Evolutionary conservation across 2,797 vertebrate species (phyloP).

Genomic region (Rhinatrema bivittatum): DNA sequence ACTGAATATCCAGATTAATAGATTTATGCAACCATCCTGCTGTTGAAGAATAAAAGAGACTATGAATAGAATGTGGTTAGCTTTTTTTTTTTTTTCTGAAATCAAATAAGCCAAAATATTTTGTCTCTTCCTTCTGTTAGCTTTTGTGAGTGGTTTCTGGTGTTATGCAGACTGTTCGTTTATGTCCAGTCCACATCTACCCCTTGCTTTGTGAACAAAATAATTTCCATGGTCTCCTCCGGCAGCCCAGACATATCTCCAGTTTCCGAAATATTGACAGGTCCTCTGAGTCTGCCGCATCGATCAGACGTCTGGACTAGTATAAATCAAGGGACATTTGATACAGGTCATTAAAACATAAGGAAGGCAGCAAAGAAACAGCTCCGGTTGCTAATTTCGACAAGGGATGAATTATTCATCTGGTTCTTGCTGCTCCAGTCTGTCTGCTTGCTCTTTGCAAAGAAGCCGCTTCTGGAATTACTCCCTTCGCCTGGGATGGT

Average conservation of each 20-base stretch:
- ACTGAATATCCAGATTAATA: too few species aligned
- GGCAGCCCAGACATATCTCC: too few species aligned
- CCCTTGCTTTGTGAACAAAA: constrained; percentile 24
- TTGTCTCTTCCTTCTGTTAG: too few species aligned
- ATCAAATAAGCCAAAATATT: too few species aligned
- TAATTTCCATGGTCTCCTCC: constrained; percentile 48
- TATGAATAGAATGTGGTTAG: too few species aligned
- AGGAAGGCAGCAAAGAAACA: constrained; percentile 56
- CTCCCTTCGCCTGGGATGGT: constrained; percentile 8
- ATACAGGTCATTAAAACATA: constrained; percentile 87
- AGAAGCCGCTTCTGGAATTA: constrained; percentile 36
- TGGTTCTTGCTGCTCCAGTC: constrained; percentile 60
- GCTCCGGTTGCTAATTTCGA: constrained; percentile 78
- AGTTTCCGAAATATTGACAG: too few species aligned
- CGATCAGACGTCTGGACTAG: constrained; percentile 64
- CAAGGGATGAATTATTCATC: constrained; percentile 80
- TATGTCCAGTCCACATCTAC: constrained; percentile 35
- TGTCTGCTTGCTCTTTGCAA: constrained; percentile 50
- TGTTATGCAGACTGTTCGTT: too few species aligned
- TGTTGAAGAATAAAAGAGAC: too few species aligned
- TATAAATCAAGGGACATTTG: constrained; percentile 67
- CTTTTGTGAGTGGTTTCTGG: too few species aligned
- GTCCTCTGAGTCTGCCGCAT: constrained; percentile 60
- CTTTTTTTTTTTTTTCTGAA: too few species aligned
- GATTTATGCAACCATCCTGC: too few species aligned